phyloP scores from a whole-genome alignment of 2,113 vertebrate species.

The Cnemophilus loriae region DNA sequence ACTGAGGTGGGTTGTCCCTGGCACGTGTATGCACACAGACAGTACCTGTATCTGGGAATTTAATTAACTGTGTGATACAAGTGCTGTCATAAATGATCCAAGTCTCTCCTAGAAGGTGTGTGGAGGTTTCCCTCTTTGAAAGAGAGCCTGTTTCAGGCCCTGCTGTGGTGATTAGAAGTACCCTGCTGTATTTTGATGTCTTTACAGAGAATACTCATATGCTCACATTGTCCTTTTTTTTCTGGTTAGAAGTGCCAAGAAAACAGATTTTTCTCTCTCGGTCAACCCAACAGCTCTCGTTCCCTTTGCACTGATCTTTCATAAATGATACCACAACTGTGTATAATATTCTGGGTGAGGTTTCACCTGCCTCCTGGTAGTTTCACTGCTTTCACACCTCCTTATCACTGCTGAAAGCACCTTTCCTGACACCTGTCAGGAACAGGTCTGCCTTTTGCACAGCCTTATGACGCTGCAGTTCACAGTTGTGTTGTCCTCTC shows the following conservation, averaged over 20 bases:
- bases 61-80: neutral
- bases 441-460: neutral
- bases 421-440: neutral
- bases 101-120: neutral
- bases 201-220: neutral
- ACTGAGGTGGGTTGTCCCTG: neutral
- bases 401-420: neutral
- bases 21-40: neutral
- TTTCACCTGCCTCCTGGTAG: neutral
- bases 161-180: neutral
- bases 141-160: neutral
- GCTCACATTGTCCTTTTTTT: neutral
- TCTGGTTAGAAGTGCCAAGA: neutral
- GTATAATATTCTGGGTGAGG: fast-evolving
- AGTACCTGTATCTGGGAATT: neutral
- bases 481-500: neutral
- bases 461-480: fast-evolving
- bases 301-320: neutral
- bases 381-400: neutral
- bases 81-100: neutral
- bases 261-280: neutral
- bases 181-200: neutral
- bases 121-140: neutral
- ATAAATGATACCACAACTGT: neutral
- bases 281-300: neutral